phyloP scores from a whole-genome alignment of 2,113 vertebrate species.

The Prinia subflava region DNA sequence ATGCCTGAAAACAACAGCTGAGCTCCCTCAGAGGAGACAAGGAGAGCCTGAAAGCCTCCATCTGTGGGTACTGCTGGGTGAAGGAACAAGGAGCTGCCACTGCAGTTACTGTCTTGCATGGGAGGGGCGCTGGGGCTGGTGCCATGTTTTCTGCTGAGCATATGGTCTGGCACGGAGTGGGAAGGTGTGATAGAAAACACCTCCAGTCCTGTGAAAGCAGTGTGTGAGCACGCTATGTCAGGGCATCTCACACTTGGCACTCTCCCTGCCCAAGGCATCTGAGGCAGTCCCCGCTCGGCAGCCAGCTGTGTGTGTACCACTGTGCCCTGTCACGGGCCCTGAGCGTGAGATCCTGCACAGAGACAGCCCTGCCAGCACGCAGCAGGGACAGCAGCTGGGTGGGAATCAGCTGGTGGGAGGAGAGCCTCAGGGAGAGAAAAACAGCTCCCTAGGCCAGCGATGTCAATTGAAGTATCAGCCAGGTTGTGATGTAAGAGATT shows the following conservation, averaged over 20 bases:
- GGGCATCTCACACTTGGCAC: background rate
- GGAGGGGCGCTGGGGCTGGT: background rate
- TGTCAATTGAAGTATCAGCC: background rate
- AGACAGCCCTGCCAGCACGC: background rate
- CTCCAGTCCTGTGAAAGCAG: background rate
- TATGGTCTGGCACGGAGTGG: background rate
- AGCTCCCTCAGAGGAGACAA: background rate
- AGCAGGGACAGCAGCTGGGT: background rate
- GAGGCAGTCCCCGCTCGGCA: rapidly evolving
- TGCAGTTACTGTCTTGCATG: background rate
- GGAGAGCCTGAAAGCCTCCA: background rate
- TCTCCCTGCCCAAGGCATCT: background rate
- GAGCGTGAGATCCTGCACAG: background rate
- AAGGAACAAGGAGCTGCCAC: background rate
- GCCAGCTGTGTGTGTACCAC: background rate
- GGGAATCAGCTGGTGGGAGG: background rate
- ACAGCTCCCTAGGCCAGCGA: background rate
- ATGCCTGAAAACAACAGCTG: background rate
- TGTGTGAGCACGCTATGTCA: background rate
- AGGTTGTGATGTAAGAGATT: background rate
- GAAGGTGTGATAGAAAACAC: background rate
- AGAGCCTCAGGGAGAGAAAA: background rate
- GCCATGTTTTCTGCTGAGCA: background rate
- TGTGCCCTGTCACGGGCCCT: background rate
- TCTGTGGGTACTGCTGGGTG: background rate